Conservation (phyloP, 2,113 vertebrate species). For the human (Homo sapiens) region DNA sequence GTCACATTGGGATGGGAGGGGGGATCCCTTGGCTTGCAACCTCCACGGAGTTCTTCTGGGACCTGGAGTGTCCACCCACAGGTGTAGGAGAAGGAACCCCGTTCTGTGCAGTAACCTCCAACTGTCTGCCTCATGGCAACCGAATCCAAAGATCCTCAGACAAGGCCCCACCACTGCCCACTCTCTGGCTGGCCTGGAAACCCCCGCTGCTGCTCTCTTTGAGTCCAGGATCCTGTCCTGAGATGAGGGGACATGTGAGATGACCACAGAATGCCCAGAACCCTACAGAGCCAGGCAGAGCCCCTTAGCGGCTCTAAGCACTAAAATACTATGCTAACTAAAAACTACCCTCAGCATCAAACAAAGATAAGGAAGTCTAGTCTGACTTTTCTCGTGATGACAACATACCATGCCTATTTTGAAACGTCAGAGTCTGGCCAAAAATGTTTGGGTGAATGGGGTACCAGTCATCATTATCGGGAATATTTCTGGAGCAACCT, state of each 20-base stretch:
- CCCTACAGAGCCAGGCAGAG: background rate
- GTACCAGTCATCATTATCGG: background rate
- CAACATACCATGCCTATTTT: background rate
- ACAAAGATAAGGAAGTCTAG: background rate
- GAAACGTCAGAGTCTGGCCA: slow-evolving; percentile 5
- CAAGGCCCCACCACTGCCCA: background rate
- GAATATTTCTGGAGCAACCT: background rate
- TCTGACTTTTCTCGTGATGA: background rate
- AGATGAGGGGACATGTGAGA: background rate
- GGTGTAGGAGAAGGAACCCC: background rate
- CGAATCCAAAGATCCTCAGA: background rate
- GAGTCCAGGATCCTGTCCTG: background rate
- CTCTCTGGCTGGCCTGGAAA: background rate
- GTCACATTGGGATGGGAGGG: background rate
- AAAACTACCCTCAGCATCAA: background rate
- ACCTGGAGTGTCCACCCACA: background rate
- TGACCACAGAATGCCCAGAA: background rate
- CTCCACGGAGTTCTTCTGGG: background rate
- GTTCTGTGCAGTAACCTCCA: background rate
- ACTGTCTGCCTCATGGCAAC: rapidly evolving
- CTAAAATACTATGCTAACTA: background rate
- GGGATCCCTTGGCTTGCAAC: background rate
- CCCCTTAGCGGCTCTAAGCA: rapidly evolving
- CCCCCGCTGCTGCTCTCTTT: background rate
- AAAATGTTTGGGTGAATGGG: background rate